These are phyloP conservation scores for Drosophila histrio DNA, from an alignment of 2,888 invertebrate species.

Conservation along the genomic window DNA sequence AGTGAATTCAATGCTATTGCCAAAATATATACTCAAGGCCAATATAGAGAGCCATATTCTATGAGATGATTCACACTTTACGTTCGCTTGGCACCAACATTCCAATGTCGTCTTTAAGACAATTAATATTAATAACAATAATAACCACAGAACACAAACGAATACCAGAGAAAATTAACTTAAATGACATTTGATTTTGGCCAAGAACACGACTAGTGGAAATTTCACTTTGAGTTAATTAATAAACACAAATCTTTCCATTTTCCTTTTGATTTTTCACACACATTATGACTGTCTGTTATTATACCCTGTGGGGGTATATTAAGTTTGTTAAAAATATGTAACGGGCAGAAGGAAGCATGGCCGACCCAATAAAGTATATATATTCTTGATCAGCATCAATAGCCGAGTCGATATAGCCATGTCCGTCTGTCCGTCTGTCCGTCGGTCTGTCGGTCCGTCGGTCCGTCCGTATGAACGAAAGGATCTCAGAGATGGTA, in stretches of 20 bases:
- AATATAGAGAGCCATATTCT: constrained; percentile 8
- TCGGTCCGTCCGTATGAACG: no score
- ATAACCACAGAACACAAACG: constrained; percentile 22
- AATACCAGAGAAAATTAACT: constrained; percentile 13
- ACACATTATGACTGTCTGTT: constrained; percentile 4
- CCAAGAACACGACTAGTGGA: constrained; percentile 53
- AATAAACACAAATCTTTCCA: constrained; percentile 45
- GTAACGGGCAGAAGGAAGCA: no score
- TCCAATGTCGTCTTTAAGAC: constrained; percentile 40
- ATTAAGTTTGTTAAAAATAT: no score
- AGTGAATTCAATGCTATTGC: constrained; percentile 34
- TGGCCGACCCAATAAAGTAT: no score
- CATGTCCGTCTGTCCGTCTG: no score
- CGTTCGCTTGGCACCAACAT: constrained; percentile 23
- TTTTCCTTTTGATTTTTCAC: constrained; percentile 39
- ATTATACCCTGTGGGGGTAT: no score
- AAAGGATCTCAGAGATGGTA: no score
- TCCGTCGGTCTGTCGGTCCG: no score
- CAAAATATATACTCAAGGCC: constrained; percentile 50
- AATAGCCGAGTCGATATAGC: no score
- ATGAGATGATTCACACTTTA: constrained; percentile 35
- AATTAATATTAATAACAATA: constrained; percentile 27
- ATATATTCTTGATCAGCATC: no score
- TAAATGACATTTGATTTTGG: constrained; percentile 24
- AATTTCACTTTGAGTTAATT: constrained; percentile 49